Evolutionary conservation across 2,113 vertebrate species (phyloP), one percentile per base, ranked within the genome.

Genomic region (Psophia crepitans): DNA sequence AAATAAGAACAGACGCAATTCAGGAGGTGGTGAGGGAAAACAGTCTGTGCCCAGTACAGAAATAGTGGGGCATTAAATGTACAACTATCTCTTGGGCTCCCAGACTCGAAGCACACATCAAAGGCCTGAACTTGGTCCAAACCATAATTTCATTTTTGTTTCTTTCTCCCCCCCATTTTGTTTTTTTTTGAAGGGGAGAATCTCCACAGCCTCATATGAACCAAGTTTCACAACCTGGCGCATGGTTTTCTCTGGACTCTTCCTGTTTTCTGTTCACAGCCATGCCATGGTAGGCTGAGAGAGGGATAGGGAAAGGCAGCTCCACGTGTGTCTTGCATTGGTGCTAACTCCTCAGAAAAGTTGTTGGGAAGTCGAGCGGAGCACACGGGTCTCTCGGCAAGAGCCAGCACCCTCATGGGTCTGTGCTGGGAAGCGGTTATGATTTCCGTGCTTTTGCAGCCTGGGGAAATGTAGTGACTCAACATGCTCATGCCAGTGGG

Each of bases 101-200:
- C 83, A 91, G 70, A 75, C 75, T 79, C 60, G 64, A 63, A 95
- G 63, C 57, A 66, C 63, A 87, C 79, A 90, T 94, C 87, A 96
- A 97, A 95, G 61, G 22, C 24, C 61, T 91, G 79, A 95, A 80
- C 5, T 94, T 64, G 53, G 43, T 92, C 91, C 93, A 96, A 92
- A 75, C 27, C 39, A 65, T 92, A 30, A 18, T 65, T 71, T 85
- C 4, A 44, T 49, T 81, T 65, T 37, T 78, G 27, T 35, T 51
- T 12, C 4, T 51, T 46, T 4, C 7, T 7, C 16, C 16, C 11
- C 5, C 3, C 6, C 1, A 3, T 33, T 51, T 68, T 39, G 27
- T 76, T 63, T 30, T 24, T 37, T 65, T 58, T 46, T 30, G 1
- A 13, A 28, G 20, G 12, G 61, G 6, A 30, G 8, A 63, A 63